Percentiles rank a stretch among this genome's conserved stretches.
phyloP scores from a whole-genome alignment of 2,888 invertebrate genomes.

The Phengaris alcon region DNA sequence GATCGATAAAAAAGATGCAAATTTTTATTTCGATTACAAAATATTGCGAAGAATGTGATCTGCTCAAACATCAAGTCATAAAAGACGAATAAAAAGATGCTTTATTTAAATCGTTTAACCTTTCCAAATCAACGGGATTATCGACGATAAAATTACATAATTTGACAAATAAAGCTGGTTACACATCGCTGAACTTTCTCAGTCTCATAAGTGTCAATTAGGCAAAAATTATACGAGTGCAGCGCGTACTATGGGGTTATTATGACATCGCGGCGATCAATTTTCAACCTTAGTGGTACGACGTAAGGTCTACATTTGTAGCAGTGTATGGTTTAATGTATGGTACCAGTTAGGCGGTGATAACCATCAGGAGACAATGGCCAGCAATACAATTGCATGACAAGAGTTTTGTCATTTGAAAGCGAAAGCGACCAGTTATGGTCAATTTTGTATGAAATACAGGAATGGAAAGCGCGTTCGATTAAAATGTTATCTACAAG shows the following conservation, averaged over 20 bases:
- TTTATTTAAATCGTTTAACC: constrained; percentile 3
- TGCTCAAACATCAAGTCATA: not conserved
- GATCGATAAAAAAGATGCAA: not conserved
- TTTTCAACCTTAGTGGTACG: not conserved
- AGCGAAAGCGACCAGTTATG: constrained; percentile 29
- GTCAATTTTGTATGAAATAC: constrained; percentile 20
- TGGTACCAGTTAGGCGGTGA: constrained; percentile 43
- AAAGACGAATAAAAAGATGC: constrained; percentile 8
- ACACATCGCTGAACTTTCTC: constrained; percentile 40
- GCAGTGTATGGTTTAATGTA: constrained; percentile 1
- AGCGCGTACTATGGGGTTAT: constrained; percentile 46
- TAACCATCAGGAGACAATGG: constrained; percentile 49
- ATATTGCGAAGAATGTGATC: not conserved
- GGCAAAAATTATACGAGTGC: constrained; percentile 42
- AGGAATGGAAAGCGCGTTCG: constrained; percentile 4
- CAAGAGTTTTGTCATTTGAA: constrained; percentile 34
- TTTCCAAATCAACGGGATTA: constrained; percentile 14
- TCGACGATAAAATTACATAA: constrained; percentile 21
- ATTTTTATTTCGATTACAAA: constrained; percentile 1
- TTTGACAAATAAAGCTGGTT: constrained; percentile 29
- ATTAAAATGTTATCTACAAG: constrained; percentile 13
- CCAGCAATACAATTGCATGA: constrained; percentile 34
- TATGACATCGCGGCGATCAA: constrained; percentile 30
- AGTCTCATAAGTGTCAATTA: constrained; percentile 50
- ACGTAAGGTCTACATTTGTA: not conserved